phyloP scores from a whole-genome alignment of 1,140 invertebrate species.

The Lepidurus apus region DNA sequence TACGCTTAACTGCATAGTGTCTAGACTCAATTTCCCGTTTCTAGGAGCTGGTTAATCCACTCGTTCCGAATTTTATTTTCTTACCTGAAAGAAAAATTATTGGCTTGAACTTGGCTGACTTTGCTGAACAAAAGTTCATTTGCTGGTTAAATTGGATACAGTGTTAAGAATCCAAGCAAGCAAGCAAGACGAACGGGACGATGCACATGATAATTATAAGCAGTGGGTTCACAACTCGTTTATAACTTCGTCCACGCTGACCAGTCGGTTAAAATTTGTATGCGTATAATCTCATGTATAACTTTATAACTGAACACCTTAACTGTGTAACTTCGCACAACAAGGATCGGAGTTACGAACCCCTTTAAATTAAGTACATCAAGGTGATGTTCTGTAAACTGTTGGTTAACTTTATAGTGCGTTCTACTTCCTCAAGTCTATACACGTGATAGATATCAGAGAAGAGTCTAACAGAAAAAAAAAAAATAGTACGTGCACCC shows the following conservation, averaged over 20 bases:
- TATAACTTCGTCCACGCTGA: too few relatives aligned
- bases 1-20: constrained; percentile 91
- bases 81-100: constrained; percentile 55
- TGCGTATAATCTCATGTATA: too few relatives aligned
- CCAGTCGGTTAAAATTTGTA: too few relatives aligned
- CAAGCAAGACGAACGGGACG: constrained; percentile 75
- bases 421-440: constrained; percentile 50
- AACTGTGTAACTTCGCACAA: too few relatives aligned
- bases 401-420: constrained; percentile 43
- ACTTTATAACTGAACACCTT: too few relatives aligned
- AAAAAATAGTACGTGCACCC: constrained; percentile 86
- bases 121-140: constrained; percentile 36
- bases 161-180: constrained; percentile 66
- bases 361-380: constrained; percentile 61
- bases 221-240: too few relatives aligned
- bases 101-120: neutral
- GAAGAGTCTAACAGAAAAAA: constrained; percentile 72
- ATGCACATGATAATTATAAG: constrained; percentile 73
- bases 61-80: constrained; percentile 73
- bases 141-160: constrained; percentile 68
- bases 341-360: too few relatives aligned
- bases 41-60: constrained; percentile 71
- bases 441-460: constrained; percentile 83
- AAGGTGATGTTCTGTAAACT: constrained; percentile 76
- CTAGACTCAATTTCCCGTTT: constrained; percentile 76